Evolutionary conservation across 2,888 invertebrate species (phyloP).

Genomic region (Leucophora obtusa): DNA sequence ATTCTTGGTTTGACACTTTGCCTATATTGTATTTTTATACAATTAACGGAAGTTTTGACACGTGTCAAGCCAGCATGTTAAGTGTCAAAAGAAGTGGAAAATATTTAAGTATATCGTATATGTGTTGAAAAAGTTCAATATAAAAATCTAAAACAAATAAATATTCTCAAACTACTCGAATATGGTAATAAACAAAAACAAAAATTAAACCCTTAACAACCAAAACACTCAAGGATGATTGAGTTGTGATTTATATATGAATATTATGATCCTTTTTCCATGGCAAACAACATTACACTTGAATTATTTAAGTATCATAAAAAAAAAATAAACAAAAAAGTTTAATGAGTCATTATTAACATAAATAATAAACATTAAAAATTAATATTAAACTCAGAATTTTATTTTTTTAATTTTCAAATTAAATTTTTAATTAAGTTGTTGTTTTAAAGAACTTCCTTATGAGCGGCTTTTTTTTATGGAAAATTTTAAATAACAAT

Average conservation of each 20-base stretch:
- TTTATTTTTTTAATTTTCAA: neutral
- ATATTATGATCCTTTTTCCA: neutral
- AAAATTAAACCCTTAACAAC: slow-evolving; percentile 4
- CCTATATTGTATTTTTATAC: slow-evolving; percentile 21
- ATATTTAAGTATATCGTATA: slow-evolving; percentile 21
- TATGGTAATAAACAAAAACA: neutral
- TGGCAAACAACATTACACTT: neutral
- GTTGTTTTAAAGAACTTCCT: slow-evolving; percentile 18
- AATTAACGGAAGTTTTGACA: slow-evolving; percentile 75
- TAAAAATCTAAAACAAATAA: neutral
- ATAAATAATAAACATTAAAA: too few relatives aligned
- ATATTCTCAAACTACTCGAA: neutral
- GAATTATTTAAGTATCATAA: neutral
- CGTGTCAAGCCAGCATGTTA: slow-evolving; percentile 71
- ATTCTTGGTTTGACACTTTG: neutral
- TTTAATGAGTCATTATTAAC: neutral
- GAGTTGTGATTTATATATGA: slow-evolving; percentile 73
- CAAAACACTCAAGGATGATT: slow-evolving; percentile 67
- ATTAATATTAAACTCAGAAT: too few relatives aligned
- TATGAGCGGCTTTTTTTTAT: slow-evolving; percentile 5
- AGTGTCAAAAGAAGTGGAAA: slow-evolving; percentile 46
- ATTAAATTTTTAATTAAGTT: slow-evolving; percentile 33
- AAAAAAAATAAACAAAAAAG: neutral
- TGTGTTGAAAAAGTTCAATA: neutral
- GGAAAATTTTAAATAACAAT: slow-evolving; percentile 34